These are phyloP conservation scores for Protobothrops flavoviridis DNA, from an alignment of 2,113 vertebrate species.

Conservation along the genomic window DNA sequence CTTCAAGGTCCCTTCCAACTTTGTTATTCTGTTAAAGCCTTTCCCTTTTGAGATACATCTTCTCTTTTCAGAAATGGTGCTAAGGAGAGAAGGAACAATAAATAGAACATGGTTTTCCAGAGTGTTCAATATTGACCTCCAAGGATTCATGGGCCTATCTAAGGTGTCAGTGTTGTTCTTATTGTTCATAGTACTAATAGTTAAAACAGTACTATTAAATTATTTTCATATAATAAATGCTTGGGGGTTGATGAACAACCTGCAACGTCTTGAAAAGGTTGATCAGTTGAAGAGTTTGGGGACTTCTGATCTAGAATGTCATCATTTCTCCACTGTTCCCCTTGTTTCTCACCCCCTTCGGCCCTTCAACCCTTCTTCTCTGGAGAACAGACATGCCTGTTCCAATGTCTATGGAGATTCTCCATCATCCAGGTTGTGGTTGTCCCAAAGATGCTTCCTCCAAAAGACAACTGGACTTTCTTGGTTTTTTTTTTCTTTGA, in stretches of 20 bases:
- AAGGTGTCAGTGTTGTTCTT: background rate
- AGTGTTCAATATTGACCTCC: background rate
- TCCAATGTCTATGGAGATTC: background rate
- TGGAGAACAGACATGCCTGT: background rate
- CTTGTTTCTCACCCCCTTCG: background rate
- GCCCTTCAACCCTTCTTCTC: background rate
- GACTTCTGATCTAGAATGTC: background rate
- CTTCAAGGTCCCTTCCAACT: no score
- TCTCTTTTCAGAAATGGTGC: background rate
- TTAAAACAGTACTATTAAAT: background rate
- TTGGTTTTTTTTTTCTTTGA: no score
- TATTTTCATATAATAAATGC: background rate
- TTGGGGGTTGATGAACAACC: background rate
- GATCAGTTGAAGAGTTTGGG: background rate
- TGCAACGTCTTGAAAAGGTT: background rate
- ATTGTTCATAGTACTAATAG: background rate
- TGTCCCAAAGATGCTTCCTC: no score
- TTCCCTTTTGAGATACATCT: background rate
- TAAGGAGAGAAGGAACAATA: background rate
- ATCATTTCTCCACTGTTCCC: background rate
- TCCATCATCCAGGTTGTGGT: no score
- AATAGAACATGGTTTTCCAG: background rate
- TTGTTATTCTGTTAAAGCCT: background rate
- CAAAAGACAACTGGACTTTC: no score
- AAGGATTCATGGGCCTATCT: background rate